Percentiles rank a stretch among this genome's conserved stretches.
phyloP scores from a whole-genome alignment of 1,140 invertebrate genomes.

The Cylas formicarius region DNA sequence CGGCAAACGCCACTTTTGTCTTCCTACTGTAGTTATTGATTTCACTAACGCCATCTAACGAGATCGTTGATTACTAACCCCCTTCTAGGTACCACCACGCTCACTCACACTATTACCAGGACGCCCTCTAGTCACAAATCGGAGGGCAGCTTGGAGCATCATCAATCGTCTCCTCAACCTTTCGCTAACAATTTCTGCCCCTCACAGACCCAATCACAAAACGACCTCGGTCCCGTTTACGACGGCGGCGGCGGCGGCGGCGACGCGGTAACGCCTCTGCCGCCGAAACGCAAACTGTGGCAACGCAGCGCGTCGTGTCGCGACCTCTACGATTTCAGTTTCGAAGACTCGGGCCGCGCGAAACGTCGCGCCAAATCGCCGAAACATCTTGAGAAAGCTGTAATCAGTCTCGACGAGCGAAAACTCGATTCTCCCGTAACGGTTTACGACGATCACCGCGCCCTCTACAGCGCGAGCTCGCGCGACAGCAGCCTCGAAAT shows the following conservation, averaged over 20 bases:
- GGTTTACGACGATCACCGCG: conserved; percentile 62
- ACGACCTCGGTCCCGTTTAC: conserved; percentile 27
- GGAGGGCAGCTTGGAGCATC: conserved; percentile 33
- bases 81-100: conserved; percentile 19
- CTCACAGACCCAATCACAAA: conserved; percentile 39
- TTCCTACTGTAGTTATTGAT: no score
- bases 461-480: conserved; percentile 50
- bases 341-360: conserved; percentile 58
- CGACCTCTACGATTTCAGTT: conserved; percentile 65
- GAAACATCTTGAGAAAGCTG: conserved; percentile 28
- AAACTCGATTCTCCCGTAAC: conserved; percentile 66
- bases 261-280: conserved; percentile 24
- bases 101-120: conserved; percentile 38
- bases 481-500: conserved; percentile 53
- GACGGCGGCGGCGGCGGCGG: conserved; percentile 25
- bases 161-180: conserved; percentile 13
- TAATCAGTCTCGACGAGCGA: conserved; percentile 39
- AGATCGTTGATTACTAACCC: conserved; percentile 17
- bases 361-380: conserved; percentile 44
- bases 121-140: conserved; percentile 41
- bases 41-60: no score
- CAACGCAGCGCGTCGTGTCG: conserved; percentile 72
- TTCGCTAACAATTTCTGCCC: conserved; percentile 35
- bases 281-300: conserved; percentile 52
- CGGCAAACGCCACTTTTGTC: no score